Conservation (phyloP, 1,140 invertebrate genomes). For the Belonocnema kinseyi region DNA sequence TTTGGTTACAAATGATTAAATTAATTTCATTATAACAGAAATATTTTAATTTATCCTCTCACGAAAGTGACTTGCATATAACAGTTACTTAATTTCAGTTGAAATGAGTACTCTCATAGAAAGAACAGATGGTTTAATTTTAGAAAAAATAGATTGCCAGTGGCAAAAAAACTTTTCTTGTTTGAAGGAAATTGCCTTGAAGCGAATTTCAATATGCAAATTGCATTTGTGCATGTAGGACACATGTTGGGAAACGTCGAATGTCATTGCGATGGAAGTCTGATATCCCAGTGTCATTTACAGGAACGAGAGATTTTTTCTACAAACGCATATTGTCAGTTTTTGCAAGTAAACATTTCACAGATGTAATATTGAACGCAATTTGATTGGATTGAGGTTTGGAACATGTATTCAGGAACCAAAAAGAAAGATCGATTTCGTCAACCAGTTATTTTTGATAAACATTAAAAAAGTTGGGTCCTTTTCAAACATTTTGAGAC, state of each 20-base stretch:
- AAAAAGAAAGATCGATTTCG: too few species aligned
- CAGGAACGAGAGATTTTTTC: slow-evolving; percentile 6
- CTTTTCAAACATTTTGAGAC: too few species aligned
- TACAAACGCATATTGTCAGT: slow-evolving; percentile 14
- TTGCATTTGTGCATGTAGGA: slow-evolving; percentile 1
- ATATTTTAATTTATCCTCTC: not conserved
- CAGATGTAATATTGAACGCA: not conserved
- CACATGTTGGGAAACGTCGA: not conserved
- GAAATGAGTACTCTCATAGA: not conserved
- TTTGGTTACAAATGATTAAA: too few species aligned
- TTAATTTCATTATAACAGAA: too few species aligned
- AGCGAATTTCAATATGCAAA: slow-evolving; percentile 24
- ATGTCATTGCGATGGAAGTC: not conserved
- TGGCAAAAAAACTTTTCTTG: not conserved
- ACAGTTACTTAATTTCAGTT: not conserved
- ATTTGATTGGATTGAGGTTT: too few species aligned
- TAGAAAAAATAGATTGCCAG: not conserved
- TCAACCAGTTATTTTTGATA: too few species aligned
- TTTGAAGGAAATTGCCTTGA: slow-evolving; percentile 10
- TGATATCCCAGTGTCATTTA: slow-evolving; percentile 18
- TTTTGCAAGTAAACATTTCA: not conserved
- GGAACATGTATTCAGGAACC: too few species aligned
- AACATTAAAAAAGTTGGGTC: too few species aligned
- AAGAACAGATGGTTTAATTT: slow-evolving; percentile 2
- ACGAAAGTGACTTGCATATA: not conserved